phyloP scores from a whole-genome alignment of 2,797 vertebrate genomes.

The Oophaga sylvatica region DNA sequence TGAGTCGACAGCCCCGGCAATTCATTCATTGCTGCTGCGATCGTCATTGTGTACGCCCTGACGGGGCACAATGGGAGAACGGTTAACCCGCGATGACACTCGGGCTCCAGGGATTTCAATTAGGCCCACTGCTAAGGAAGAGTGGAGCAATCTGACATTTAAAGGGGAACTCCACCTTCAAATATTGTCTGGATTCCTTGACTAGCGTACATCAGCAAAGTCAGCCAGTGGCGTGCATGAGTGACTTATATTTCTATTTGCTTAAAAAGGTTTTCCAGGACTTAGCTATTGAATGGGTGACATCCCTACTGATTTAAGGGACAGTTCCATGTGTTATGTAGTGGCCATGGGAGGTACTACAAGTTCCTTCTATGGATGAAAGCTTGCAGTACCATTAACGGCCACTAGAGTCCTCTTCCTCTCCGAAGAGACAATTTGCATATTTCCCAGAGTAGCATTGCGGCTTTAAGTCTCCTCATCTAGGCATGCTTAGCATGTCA shows the following conservation, averaged over 20 bases:
- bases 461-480: no score
- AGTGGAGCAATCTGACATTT: not conserved
- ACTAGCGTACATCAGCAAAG: not conserved
- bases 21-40: constrained; percentile 27
- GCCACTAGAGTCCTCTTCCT: no score
- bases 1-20: not conserved
- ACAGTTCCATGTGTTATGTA: no score
- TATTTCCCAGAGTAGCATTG: no score
- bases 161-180: not conserved
- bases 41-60: constrained; percentile 4
- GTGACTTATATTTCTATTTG: no score
- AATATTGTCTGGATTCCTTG: not conserved
- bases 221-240: not conserved
- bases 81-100: constrained; percentile 7
- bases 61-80: not conserved
- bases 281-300: no score
- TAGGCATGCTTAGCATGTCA: no score
- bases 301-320: no score
- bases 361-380: no score
- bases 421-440: no score
- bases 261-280: not conserved
- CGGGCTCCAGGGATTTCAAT: constrained; percentile 19
- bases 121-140: not conserved
- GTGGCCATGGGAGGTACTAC: no score
- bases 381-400: no score